Evolutionary conservation across 2,888 invertebrate genomes (phyloP), one percentile per base, ranked within the genome.

Genomic region (Nezara viridula): DNA sequence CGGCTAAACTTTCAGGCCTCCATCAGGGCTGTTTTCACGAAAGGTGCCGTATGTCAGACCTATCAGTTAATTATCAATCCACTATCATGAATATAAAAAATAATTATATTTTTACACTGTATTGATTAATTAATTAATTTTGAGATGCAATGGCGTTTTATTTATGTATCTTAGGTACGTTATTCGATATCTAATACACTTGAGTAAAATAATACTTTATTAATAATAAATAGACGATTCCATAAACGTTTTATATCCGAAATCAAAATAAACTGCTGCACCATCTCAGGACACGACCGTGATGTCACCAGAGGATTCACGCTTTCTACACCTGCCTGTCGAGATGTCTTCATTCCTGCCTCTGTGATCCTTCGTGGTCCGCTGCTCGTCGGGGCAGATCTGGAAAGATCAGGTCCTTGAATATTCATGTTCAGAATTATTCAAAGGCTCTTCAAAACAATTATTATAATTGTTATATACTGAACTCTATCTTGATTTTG

Each of bases 231-330:
- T n/a, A n/a, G n/a, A 73, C 12, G 7, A 12, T 73, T 37, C 24
- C 66, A 73, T 21, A 32, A 73, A 19, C 7, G 16, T 9, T 73
- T 73, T 37, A 6, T 37, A 73, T 21, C 66, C 66, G 7, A 73
- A 73, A 3, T 37, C 19, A 37, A 32, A 60, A 27, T 73, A 37
- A 73, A 32, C 19, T 37, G 66, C 19, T 37, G 10, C 37, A 73
- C 7, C 32, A 32, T 21, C 32, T 37, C 7, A 37, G 1, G 66
- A 21, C 16, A 73, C 44, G 81, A n/a, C 44, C 44, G 81, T 81
- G 81, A 81, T 81, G 81, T 44, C 81, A 81, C 81, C 81, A 47
- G n/a, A 81, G 81, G 81, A 81, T 81, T 81, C 81, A 81, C 81
- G 81, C 81, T 81, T 81, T 81, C 81, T 81, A 81, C 81, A 10